A percentile compares a stretch with the other conserved stretches of the same genome.
Conservation (phyloP, 2,888 invertebrate genomes). For the Chrysina gloriosa region DNA sequence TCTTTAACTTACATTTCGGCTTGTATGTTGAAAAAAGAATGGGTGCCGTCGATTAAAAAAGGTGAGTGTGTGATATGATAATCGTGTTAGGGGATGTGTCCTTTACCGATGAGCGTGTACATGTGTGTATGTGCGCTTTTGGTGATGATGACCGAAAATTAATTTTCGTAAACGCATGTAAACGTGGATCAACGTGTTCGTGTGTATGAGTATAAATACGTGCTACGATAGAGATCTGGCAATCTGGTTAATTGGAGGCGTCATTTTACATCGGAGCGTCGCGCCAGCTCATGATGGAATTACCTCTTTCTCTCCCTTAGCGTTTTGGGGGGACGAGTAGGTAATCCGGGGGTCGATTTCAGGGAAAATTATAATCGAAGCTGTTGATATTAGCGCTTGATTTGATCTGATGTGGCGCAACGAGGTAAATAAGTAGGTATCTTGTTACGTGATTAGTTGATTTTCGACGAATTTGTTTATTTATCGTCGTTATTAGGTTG, state of each 20-base stretch:
- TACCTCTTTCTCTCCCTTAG: too few relatives aligned
- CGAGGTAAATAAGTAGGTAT: background rate
- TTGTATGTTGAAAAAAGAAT: too few relatives aligned
- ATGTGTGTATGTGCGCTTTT: background rate
- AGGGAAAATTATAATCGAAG: conserved; percentile 17
- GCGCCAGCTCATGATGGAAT: background rate
- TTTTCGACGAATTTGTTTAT: too few relatives aligned
- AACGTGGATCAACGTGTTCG: too few relatives aligned
- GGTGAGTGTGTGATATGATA: background rate
- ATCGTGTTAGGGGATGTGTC: background rate
- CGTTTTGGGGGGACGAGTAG: background rate
- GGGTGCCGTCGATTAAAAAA: background rate
- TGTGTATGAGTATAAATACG: background rate
- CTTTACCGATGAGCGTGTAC: too few relatives aligned
- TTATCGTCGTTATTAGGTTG: too few relatives aligned
- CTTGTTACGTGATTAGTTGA: too few relatives aligned
- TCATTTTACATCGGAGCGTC: background rate
- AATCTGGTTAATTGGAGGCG: conserved; percentile 19
- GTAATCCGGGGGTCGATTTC: background rate
- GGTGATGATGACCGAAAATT: too few relatives aligned
- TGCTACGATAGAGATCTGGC: background rate
- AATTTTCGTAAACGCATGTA: too few relatives aligned
- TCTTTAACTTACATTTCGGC: too few relatives aligned
- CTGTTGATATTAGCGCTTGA: background rate
- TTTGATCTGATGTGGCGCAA: background rate